Conservation (phyloP, 2,888 invertebrate species). For the Campopleginae sp. region DNA sequence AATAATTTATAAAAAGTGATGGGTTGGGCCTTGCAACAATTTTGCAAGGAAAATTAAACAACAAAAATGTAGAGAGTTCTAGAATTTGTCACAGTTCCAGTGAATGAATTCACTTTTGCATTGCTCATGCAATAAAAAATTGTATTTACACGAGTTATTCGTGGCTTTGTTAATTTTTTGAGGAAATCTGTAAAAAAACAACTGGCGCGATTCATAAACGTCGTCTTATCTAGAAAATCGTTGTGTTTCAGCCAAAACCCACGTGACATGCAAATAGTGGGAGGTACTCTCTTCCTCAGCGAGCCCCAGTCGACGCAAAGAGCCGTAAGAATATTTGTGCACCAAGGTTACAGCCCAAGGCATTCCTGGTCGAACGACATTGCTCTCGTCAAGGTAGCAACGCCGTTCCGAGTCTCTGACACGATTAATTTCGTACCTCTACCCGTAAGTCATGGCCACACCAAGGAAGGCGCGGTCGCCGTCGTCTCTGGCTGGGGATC, state of each 20-base stretch:
- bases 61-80: neutral
- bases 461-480: slow-evolving; percentile 68
- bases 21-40: neutral
- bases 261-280: slow-evolving; percentile 64
- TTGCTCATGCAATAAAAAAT: too few species aligned
- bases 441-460: slow-evolving; percentile 77
- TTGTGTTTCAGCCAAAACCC: neutral
- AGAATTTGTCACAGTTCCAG: neutral
- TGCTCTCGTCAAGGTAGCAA: slow-evolving; percentile 72
- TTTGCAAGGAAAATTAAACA: neutral
- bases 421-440: slow-evolving; percentile 84
- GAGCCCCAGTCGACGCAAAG: slow-evolving; percentile 45
- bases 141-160: too few species aligned
- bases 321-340: slow-evolving; percentile 65
- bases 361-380: slow-evolving; percentile 76
- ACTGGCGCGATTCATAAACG: too few species aligned
- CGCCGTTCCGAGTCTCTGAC: slow-evolving; percentile 83
- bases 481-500: slow-evolving; percentile 78
- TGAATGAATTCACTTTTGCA: too few species aligned
- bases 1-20: neutral
- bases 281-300: slow-evolving; percentile 68
- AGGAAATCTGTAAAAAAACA: too few species aligned
- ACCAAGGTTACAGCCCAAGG: neutral
- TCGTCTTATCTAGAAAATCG: too few species aligned
- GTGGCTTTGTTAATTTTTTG: too few species aligned